Conservation (phyloP, 2,113 vertebrate genomes). For the Carlito syrichta region DNA sequence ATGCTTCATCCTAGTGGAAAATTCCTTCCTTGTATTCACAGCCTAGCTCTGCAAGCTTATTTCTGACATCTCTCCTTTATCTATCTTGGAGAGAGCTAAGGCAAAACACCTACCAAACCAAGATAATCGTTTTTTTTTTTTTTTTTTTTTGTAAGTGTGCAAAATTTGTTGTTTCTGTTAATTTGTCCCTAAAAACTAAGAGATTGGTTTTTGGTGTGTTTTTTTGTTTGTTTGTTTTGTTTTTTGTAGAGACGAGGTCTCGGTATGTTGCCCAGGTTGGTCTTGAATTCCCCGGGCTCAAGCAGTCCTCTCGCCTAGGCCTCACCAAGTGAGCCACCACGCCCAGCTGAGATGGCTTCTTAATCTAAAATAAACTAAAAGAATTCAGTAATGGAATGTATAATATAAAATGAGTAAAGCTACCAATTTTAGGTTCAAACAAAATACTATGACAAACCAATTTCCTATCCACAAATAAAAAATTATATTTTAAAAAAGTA, state of each 20-base stretch:
- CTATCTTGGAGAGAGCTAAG: not conserved
- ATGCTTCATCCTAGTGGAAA: not conserved
- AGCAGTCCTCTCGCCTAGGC: too few species aligned
- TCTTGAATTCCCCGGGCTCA: too few species aligned
- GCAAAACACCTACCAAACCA: not conserved
- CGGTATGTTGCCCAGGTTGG: too few species aligned
- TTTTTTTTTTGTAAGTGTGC: not conserved
- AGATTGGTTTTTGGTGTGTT: too few species aligned
- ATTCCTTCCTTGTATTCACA: not conserved
- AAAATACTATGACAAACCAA: not conserved
- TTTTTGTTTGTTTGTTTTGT: too few species aligned
- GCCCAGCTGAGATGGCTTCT: too few species aligned
- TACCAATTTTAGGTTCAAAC: not conserved
- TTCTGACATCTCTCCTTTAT: not conserved
- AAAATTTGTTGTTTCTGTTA: not conserved
- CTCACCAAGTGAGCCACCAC: too few species aligned
- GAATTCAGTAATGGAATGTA: not conserved
- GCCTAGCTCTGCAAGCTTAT: not conserved
- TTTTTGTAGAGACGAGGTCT: too few species aligned
- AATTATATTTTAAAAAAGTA: not conserved
- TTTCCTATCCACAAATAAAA: not conserved
- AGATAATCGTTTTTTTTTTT: not conserved
- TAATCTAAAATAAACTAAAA: not conserved
- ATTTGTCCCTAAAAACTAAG: not conserved
- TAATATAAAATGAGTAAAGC: not conserved